Conservation (phyloP, 2,888 invertebrate species). For the Xestia rhomboidea region DNA sequence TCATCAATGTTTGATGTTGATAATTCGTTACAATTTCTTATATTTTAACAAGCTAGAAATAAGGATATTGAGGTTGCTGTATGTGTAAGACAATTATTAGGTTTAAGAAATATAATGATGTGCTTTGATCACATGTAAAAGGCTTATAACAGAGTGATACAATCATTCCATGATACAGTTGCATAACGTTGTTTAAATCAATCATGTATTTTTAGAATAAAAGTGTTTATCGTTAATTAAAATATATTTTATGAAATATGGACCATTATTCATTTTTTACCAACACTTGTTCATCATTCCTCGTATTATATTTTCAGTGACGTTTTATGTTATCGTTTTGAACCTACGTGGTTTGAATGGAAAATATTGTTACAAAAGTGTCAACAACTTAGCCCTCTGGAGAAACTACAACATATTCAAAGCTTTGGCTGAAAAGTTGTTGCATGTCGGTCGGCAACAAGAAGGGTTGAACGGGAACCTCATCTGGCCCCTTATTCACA, state of each 20-base stretch:
- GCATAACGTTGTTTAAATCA: slow-evolving; percentile 9
- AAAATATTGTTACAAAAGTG: background rate
- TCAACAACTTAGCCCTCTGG: background rate
- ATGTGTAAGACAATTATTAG: slow-evolving; percentile 26
- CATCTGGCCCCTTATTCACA: no score
- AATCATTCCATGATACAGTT: slow-evolving; percentile 35
- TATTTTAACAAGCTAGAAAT: slow-evolving; percentile 16
- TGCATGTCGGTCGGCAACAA: background rate
- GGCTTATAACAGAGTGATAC: slow-evolving; percentile 6
- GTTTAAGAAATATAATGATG: background rate
- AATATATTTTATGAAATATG: background rate
- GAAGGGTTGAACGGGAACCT: background rate
- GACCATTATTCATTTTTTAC: background rate
- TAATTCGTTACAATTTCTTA: slow-evolving; percentile 7
- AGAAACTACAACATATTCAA: background rate
- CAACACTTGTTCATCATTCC: background rate
- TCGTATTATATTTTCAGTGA: background rate
- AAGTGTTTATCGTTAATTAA: slow-evolving; percentile 21
- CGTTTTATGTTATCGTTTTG: background rate
- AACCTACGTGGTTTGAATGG: background rate
- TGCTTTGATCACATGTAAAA: slow-evolving; percentile 5
- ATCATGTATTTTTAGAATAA: slow-evolving; percentile 38
- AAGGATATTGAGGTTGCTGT: slow-evolving; percentile 27
- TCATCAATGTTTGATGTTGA: slow-evolving; percentile 6
- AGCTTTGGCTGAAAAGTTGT: background rate